Percentiles rank a stretch among this genome's conserved stretches.
Evolutionary conservation across 30 jellyfish, hydroid and myxozoan species (phyloP).

Genomic region (Nemopilema nomurai): DNA sequence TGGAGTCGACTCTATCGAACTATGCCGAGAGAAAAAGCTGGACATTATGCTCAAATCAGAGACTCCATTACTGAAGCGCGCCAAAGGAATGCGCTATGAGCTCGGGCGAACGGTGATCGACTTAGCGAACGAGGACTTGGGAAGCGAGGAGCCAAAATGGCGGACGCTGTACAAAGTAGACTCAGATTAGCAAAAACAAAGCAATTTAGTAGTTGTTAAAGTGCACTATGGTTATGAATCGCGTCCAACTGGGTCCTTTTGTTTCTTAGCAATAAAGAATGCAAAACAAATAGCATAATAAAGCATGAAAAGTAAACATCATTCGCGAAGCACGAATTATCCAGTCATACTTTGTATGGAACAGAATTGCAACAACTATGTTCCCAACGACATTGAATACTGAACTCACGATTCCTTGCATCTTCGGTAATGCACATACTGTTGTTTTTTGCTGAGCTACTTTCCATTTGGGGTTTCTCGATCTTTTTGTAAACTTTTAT

Average conservation of each 20-base stretch:
- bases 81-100: conserved; percentile 52
- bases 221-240: background rate
- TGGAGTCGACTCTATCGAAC: conserved; percentile 52
- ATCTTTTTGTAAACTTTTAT: too few species aligned
- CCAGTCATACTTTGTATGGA: too few species aligned
- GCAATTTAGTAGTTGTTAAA: background rate
- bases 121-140: conserved; percentile 60
- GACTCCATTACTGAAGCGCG: conserved; percentile 58
- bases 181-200: background rate
- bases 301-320: too few species aligned
- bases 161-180: conserved; percentile 54
- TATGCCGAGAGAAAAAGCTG: conserved; percentile 54
- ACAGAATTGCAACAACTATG: too few species aligned
- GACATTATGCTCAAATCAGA: conserved; percentile 74
- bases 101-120: conserved; percentile 70
- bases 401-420: too few species aligned
- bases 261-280: too few species aligned
- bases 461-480: too few species aligned
- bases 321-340: too few species aligned
- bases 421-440: too few species aligned
- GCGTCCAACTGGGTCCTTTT: background rate
- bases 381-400: too few species aligned
- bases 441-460: too few species aligned
- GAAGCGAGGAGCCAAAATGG: conserved; percentile 60
- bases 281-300: too few species aligned